Conservation (phyloP, 2,113 vertebrate species). For the Psophia crepitans region DNA sequence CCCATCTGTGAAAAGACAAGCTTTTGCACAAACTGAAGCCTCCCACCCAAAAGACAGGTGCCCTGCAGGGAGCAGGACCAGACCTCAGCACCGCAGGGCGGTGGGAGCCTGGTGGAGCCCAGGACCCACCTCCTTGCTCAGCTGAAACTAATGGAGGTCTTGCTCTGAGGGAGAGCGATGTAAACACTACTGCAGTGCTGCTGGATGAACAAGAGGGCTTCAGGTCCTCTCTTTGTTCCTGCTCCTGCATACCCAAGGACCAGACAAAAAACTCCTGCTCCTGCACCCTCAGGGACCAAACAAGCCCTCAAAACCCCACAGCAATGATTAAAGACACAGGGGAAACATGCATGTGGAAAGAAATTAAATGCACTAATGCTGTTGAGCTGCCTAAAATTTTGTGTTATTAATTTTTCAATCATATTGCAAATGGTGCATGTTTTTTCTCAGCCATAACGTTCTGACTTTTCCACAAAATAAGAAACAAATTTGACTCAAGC, state of each 20-base stretch:
- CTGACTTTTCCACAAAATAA: background rate
- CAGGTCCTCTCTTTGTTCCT: background rate
- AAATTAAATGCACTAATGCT: background rate
- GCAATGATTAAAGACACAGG: background rate
- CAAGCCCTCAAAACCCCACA: background rate
- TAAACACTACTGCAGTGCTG: background rate
- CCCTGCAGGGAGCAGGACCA: background rate
- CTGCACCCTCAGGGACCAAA: no score
- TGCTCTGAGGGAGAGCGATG: background rate
- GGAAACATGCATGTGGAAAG: background rate
- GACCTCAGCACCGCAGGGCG: background rate
- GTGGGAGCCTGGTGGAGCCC: no score
- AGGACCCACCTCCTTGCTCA: background rate
- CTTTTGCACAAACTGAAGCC: background rate
- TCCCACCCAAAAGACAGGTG: background rate
- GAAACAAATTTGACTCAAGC: background rate
- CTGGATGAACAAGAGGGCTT: background rate
- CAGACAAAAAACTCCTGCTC: no score
- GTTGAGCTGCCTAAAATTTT: background rate
- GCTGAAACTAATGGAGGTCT: background rate
- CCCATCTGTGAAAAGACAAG: fast-evolving
- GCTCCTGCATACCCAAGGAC: background rate
- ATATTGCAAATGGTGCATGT: background rate
- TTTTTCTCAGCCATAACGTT: background rate
- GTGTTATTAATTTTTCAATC: background rate